These are phyloP conservation scores for Himantopus leucocephalus DNA, from an alignment of 2,113 vertebrate genomes.

Conservation along the genomic window DNA sequence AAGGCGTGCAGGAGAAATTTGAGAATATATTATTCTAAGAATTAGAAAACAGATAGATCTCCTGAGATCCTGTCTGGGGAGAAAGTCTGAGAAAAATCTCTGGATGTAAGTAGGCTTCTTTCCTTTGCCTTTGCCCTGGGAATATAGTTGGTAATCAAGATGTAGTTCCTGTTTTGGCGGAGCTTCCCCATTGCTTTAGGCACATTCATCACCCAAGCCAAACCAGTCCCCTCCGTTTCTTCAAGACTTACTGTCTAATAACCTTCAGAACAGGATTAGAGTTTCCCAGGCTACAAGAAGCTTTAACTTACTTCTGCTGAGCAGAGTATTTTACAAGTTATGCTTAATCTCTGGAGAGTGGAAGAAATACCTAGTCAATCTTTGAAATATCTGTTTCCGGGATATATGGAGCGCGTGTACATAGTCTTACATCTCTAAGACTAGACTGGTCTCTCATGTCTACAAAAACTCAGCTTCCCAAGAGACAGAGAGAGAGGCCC, in stretches of 20 bases:
- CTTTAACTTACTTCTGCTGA: constrained; percentile 1
- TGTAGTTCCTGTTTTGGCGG: background rate
- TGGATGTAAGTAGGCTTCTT: background rate
- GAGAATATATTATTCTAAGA: background rate
- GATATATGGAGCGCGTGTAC: background rate
- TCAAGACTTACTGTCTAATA: background rate
- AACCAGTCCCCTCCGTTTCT: background rate
- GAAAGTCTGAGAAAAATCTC: background rate
- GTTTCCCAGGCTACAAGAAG: background rate
- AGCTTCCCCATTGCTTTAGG: background rate
- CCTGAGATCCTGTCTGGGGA: background rate
- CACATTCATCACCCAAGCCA: background rate
- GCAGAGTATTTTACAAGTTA: background rate
- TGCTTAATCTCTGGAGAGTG: background rate
- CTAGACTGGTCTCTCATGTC: background rate
- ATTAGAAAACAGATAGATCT: background rate
- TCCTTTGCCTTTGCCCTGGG: background rate
- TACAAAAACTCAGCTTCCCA: background rate
- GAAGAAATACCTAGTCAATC: background rate
- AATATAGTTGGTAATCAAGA: background rate
- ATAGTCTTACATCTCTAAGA: background rate
- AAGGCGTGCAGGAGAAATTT: background rate
- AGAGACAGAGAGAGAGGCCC: background rate
- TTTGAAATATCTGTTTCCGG: background rate
- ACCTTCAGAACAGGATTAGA: background rate